Conservation (phyloP, 2,888 invertebrate genomes). For the Melieria picta region DNA sequence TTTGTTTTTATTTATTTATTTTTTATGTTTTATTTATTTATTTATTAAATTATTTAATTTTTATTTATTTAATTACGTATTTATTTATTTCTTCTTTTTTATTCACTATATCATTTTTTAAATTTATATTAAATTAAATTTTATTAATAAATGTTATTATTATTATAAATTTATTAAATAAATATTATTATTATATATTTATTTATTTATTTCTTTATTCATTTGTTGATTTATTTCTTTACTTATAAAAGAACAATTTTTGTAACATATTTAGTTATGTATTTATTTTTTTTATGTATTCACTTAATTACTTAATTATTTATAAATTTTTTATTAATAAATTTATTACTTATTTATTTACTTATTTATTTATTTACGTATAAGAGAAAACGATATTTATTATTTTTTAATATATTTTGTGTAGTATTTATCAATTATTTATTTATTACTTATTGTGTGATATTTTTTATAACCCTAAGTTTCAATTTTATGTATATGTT, state of each 20-base stretch:
- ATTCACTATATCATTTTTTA: not conserved
- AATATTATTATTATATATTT: conserved; percentile 9
- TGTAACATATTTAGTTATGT: too few relatives aligned
- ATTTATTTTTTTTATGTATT: not conserved
- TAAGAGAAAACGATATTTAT: too few relatives aligned
- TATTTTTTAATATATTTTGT: too few relatives aligned
- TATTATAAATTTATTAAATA: too few relatives aligned
- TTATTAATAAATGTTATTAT: not conserved
- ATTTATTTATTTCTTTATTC: not conserved
- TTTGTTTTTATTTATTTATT: not conserved
- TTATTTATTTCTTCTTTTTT: not conserved
- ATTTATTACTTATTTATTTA: too few relatives aligned
- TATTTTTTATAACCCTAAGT: too few relatives aligned
- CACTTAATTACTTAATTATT: too few relatives aligned
- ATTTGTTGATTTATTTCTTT: not conserved
- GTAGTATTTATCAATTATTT: too few relatives aligned
- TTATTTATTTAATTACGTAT: not conserved
- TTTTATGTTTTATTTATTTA: not conserved
- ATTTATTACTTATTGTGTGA: too few relatives aligned
- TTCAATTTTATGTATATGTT: too few relatives aligned
- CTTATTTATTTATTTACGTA: too few relatives aligned
- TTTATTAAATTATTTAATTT: not conserved
- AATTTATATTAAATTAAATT: not conserved
- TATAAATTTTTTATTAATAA: too few relatives aligned
- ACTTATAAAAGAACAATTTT: not conserved